Evolutionary conservation across 2,888 invertebrate genomes (phyloP).

Genomic region (Diadromus collaris): DNA sequence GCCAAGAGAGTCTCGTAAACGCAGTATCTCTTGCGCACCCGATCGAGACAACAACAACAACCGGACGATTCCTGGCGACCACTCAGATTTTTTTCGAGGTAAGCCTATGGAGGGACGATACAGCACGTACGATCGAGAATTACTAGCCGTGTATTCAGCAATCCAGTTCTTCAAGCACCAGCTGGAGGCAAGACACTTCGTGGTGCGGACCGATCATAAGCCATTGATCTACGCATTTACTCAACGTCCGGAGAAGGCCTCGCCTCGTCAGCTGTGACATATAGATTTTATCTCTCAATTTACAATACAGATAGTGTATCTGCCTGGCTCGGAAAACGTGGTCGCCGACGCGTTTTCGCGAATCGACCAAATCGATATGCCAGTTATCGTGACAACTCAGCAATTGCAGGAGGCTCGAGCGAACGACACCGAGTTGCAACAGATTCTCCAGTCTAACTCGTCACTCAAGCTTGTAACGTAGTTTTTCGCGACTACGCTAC

Average conservation of each 20-base stretch:
- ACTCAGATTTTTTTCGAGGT: conserved; percentile 49
- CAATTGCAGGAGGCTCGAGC: conserved; percentile 25
- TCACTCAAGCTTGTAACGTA: no score
- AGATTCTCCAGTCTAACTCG: no score
- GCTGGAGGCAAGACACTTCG: conserved; percentile 47
- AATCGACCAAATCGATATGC: conserved; percentile 42
- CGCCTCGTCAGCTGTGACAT: conserved; percentile 42
- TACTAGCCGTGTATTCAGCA: conserved; percentile 46
- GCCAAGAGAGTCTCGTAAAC: conserved; percentile 41
- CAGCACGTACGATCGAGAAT: conserved; percentile 64
- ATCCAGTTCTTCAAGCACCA: conserved; percentile 49
- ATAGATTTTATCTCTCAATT: conserved; percentile 54
- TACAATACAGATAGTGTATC: conserved; percentile 44
- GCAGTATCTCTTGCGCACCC: conserved; percentile 47
- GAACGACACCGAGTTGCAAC: no score
- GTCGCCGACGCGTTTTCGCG: conserved; percentile 60
- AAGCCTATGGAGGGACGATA: conserved; percentile 60
- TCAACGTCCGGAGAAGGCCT: conserved; percentile 38
- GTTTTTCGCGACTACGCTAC: no score
- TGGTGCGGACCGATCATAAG: conserved; percentile 51
- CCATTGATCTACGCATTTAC: conserved; percentile 49
- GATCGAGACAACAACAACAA: no score
- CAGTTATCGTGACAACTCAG: conserved; percentile 18
- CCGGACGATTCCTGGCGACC: no score
- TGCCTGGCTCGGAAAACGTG: conserved; percentile 55